Base-by-base conservation (phyloP, 1,140 invertebrate species). In the Anagrus nilaparvatae region DNA sequence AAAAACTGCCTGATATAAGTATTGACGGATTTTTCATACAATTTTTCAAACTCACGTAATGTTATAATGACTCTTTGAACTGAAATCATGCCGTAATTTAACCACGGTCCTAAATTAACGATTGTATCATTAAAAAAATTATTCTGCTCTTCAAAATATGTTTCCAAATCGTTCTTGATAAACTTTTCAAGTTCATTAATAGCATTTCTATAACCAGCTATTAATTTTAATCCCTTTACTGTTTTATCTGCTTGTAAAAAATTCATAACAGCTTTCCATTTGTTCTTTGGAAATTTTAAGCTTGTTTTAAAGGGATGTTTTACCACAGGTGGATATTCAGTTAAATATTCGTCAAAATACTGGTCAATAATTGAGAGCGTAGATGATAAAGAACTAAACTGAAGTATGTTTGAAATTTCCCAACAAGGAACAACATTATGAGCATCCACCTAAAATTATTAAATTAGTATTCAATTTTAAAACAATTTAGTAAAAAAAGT, bases 31-130 rank as follows among this genome's bases (percentile, higher is more conserved):
- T 80, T 75, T 17, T 73, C 73, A 51, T 72, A 67, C 32, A 78
- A 71, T 0, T 65, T 58, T 47, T 77, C 75, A 41, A 76, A 77
- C 40, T 79, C 72, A 41, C 77, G 73, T 0, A 87, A 82, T 54
- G 77, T 79, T 13, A 92, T 59, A n/a, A 85, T 79, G 43, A 81
- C 79, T 33, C 88, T 63, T 56, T 92, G 87, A 1, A 82, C 79
- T 18, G 87, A 87, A 41, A 93, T 79, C 63, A 74, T 70, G 78
- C 87, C 89, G 76, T 89, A 93, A 68, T 93, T 86, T 54, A 89
- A 79, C 86, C 87, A 94, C 1, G 89, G 89, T 9, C 89, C 92
- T 10, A 94, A 65, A 56, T 87, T 82, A 48, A 87, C 91, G 1
- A 82, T 53, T 5, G 73, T 77, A 58, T 84, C 67, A 32, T 71